Percentiles rank a stretch among this genome's conserved stretches.
phyloP scores from a whole-genome alignment of 2,888 invertebrate species.

The Chalcis sispes region DNA sequence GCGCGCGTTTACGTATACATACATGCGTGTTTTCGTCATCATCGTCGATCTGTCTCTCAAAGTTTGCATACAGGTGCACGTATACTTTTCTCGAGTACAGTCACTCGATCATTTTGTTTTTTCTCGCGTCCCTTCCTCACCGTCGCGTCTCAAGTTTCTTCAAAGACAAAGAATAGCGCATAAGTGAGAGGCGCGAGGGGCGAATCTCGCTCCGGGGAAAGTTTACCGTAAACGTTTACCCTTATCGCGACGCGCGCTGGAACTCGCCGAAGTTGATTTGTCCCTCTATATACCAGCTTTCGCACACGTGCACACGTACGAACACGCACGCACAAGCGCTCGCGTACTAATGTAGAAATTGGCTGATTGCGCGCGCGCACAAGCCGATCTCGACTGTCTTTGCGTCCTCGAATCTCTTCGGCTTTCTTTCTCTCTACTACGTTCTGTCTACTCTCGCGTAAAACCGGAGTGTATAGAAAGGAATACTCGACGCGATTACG shows the following conservation, averaged over 20 bases:
- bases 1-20: not conserved
- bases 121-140: too few species aligned
- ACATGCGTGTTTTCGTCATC: conserved; percentile 35
- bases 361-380: not conserved
- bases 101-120: conserved; percentile 55
- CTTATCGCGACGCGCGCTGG: not conserved
- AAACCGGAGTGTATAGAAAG: conserved; percentile 10
- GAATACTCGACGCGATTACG: conserved; percentile 12
- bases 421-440: not conserved
- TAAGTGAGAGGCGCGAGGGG: too few species aligned
- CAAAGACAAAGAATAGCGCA: conserved; percentile 29
- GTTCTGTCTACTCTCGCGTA: conserved; percentile 7
- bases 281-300: too few species aligned
- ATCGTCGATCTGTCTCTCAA: not conserved
- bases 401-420: not conserved
- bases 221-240: conserved; percentile 43
- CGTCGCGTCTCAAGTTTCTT: too few species aligned
- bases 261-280: conserved; percentile 31
- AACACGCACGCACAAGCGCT: not conserved
- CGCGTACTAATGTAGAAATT: not conserved
- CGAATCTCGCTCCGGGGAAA: too few species aligned
- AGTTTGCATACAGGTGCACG: not conserved
- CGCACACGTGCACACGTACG: conserved; percentile 12
- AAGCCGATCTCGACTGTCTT: too few species aligned
- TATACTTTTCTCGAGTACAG: not conserved